Evolutionary conservation across 2,113 vertebrate genomes (phyloP).

Genomic region (Agelaius tricolor): DNA sequence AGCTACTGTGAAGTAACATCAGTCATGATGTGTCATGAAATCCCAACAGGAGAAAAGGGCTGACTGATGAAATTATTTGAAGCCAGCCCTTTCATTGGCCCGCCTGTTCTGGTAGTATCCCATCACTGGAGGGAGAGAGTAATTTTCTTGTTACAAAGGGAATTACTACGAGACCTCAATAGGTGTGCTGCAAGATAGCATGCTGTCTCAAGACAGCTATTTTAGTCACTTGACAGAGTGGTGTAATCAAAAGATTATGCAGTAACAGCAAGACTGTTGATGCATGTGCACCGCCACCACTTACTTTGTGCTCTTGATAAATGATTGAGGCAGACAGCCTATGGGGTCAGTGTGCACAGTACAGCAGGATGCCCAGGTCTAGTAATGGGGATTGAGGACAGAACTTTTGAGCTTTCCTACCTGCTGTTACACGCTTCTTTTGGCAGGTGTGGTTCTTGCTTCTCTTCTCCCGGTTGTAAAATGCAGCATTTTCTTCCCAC

Average conservation of each 20-base stretch:
- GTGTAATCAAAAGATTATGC: constrained; percentile 47
- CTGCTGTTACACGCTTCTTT: neutral
- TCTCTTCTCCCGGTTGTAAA: neutral
- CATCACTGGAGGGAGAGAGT: neutral
- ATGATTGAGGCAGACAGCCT: neutral
- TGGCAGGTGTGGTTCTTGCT: neutral
- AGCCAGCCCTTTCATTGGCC: neutral
- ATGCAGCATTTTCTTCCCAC: neutral
- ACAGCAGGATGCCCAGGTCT: neutral
- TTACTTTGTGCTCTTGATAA: neutral
- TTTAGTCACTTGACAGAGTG: constrained; percentile 24
- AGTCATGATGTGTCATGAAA: neutral
- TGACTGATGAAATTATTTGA: neutral
- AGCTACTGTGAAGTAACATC: neutral
- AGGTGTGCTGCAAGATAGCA: constrained; percentile 11
- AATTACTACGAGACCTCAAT: constrained; percentile 11
- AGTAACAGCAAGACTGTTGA: constrained; percentile 37
- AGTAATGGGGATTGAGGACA: neutral
- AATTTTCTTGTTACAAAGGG: constrained; percentile 11
- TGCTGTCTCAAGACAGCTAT: constrained; percentile 45
- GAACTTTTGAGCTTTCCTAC: neutral
- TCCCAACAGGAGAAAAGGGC: neutral
- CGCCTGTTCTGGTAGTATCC: neutral
- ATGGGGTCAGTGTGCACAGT: neutral
- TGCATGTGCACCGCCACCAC: neutral